Conservation (phyloP, 2,888 invertebrate species). For the Anodontia alba region DNA sequence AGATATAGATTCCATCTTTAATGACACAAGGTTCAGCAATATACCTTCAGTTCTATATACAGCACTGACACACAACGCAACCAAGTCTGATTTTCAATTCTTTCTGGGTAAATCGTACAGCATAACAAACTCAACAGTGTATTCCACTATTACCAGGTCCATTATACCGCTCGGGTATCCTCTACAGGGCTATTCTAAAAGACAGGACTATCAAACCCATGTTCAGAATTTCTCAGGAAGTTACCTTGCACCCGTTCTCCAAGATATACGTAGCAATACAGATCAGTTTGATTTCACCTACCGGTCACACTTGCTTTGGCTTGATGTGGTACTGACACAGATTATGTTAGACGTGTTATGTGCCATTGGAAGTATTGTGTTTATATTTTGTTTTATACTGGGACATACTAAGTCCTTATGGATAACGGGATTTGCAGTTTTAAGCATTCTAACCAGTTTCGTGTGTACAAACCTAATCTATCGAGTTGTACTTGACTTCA, state of each 20-base stretch:
- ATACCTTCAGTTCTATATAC: constrained; percentile 64
- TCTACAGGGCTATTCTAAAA: constrained; percentile 36
- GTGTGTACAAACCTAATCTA: constrained; percentile 73
- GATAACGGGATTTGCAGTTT: constrained; percentile 67
- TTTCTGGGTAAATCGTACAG: constrained; percentile 61
- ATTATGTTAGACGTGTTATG: constrained; percentile 66
- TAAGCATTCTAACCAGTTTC: constrained; percentile 73
- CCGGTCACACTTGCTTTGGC: constrained; percentile 58
- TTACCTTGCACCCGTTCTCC: constrained; percentile 50
- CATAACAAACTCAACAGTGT: constrained; percentile 50
- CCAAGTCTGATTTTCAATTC: constrained; percentile 60
- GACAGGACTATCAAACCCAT: constrained; percentile 43
- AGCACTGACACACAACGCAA: constrained; percentile 63
- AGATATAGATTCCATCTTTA: constrained; percentile 59
- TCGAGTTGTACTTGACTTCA: constrained; percentile 65
- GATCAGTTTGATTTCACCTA: constrained; percentile 65
- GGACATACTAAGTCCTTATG: constrained; percentile 73
- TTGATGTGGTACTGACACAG: constrained; percentile 58
- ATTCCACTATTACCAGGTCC: constrained; percentile 60
- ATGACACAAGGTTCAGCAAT: constrained; percentile 71
- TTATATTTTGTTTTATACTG: constrained; percentile 69
- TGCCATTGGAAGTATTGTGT: constrained; percentile 70
- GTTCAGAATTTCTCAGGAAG: constrained; percentile 43
- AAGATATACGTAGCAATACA: constrained; percentile 18
- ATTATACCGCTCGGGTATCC: constrained; percentile 66